phyloP scores from a whole-genome alignment of 2,888 invertebrate genomes.

The Congeria kusceri region DNA sequence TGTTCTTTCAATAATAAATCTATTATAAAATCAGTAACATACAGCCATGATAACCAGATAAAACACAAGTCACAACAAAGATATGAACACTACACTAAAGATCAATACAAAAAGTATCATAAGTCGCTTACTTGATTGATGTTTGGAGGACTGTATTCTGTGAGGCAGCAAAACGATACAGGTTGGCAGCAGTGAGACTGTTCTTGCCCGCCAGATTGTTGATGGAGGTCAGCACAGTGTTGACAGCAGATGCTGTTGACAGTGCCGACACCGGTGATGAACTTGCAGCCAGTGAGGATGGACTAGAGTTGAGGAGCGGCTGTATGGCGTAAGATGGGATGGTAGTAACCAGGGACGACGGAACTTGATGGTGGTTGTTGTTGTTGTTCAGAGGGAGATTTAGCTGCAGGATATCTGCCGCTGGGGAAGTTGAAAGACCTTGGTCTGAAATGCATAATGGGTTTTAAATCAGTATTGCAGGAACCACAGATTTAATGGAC shows the following conservation, averaged over 20 bases:
- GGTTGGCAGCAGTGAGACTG: conserved; percentile 53
- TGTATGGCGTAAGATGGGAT: conserved; percentile 25
- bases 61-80: too few relatives aligned
- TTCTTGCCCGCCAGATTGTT: conserved; percentile 58
- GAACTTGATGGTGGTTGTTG: conserved; percentile 58
- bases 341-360: conserved; percentile 36
- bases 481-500: too few relatives aligned
- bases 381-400: conserved; percentile 80
- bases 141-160: conserved; percentile 71
- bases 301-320: conserved; percentile 52
- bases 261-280: conserved; percentile 31
- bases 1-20: too few relatives aligned
- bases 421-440: conserved; percentile 83
- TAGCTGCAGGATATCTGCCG: conserved; percentile 82
- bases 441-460: conserved; percentile 67
- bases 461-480: too few relatives aligned
- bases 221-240: conserved; percentile 58
- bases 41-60: too few relatives aligned
- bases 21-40: too few relatives aligned
- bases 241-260: conserved; percentile 39
- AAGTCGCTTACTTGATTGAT: conserved; percentile 71
- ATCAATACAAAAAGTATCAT: too few relatives aligned
- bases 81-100: too few relatives aligned
- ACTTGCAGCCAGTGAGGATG: neutral
- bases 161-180: conserved; percentile 65